These are phyloP conservation scores for Ericerus pela DNA, from an alignment of 1,140 invertebrate species.

Conservation along the genomic window DNA sequence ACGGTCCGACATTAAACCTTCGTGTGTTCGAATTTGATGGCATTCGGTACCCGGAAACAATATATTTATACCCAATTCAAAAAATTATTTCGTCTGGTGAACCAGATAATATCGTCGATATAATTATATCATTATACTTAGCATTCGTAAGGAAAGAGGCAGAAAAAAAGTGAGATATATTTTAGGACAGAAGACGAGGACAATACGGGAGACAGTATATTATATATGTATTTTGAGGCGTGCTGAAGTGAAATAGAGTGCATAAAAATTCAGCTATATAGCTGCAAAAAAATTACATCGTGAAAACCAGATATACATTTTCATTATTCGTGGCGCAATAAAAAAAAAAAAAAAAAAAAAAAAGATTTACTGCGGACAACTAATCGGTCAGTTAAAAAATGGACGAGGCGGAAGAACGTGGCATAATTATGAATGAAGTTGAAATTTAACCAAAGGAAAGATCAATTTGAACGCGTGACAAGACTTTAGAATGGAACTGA, in stretches of 20 bases:
- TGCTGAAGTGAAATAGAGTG: neutral
- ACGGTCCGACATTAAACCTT: neutral
- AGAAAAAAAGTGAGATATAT: too few relatives aligned
- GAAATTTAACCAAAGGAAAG: conserved; percentile 11
- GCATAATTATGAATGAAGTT: conserved; percentile 11
- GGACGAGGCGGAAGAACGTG: neutral
- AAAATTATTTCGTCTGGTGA: too few relatives aligned
- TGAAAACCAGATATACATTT: neutral
- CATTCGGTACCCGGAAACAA: conserved; percentile 1
- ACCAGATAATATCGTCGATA: neutral
- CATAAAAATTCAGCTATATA: neutral
- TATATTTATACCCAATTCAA: conserved; percentile 6
- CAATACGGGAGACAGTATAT: too few relatives aligned
- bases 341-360: too few relatives aligned
- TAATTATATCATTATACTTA: too few relatives aligned
- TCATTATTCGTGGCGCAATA: conserved; percentile 5
- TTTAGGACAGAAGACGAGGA: too few relatives aligned
- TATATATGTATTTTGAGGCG: too few relatives aligned
- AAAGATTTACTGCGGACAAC: conserved; percentile 7
- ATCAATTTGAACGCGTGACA: conserved; percentile 10
- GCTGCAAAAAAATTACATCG: neutral
- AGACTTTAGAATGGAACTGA: conserved; percentile 1
- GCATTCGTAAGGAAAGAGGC: too few relatives aligned
- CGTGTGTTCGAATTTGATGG: neutral
- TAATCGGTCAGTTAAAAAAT: conserved; percentile 9